These are phyloP conservation scores for Rhynchopsitta pachyrhyncha DNA, from an alignment of 2,113 vertebrate genomes.

Conservation along the genomic window DNA sequence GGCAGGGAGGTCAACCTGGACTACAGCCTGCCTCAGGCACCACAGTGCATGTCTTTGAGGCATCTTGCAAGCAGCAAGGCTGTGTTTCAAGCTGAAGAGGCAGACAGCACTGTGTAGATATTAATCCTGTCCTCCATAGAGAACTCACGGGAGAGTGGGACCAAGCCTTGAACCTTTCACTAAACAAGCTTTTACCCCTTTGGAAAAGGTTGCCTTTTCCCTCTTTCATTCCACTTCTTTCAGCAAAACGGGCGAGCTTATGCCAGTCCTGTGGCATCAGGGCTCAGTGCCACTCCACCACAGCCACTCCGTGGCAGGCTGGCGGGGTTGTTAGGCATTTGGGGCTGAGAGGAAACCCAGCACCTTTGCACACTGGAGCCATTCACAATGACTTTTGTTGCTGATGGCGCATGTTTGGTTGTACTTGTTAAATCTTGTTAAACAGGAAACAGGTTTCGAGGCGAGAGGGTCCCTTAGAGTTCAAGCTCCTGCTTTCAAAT, in stretches of 20 bases:
- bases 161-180: background rate
- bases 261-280: background rate
- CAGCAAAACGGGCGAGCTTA: background rate
- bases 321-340: fast-evolving
- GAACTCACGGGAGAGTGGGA: background rate
- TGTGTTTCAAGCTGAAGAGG: background rate
- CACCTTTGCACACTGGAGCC: constrained; percentile 50
- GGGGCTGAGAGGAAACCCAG: constrained; percentile 51
- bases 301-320: background rate
- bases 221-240: background rate
- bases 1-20: fast-evolving
- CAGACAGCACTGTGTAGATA: background rate
- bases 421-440: constrained; percentile 78
- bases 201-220: background rate
- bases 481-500: constrained; percentile 75
- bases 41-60: background rate
- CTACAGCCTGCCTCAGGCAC: background rate
- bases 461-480: constrained; percentile 74
- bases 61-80: fast-evolving
- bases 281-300: fast-evolving
- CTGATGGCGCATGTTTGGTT: constrained; percentile 71
- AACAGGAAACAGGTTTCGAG: constrained; percentile 83
- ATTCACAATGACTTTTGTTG: constrained; percentile 72
- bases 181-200: background rate
- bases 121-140: background rate